Conservation (phyloP, 2,113 vertebrate species). For the Laticauda colubrina region DNA sequence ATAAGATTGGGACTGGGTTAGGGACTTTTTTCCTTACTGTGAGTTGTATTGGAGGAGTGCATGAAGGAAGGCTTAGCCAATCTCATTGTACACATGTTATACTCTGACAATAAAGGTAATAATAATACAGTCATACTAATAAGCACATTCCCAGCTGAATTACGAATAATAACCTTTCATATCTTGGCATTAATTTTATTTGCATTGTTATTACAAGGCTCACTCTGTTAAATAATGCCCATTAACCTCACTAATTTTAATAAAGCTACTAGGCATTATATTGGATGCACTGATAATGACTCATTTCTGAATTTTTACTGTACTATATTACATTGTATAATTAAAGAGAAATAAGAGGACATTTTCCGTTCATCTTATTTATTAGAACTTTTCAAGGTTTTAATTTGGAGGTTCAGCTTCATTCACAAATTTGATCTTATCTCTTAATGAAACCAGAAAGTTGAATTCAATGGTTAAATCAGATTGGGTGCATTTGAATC, state of each 20-base stretch:
- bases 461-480: background rate
- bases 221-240: background rate
- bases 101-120: too few species aligned
- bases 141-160: background rate
- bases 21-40: too few species aligned
- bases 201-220: background rate
- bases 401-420: background rate
- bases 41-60: too few species aligned
- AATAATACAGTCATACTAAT: background rate
- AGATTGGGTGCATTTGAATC: background rate
- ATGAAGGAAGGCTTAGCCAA: too few species aligned
- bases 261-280: background rate
- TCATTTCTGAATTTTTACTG: background rate
- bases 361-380: background rate
- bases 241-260: background rate
- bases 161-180: background rate
- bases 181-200: background rate
- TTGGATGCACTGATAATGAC: background rate
- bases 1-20: too few species aligned
- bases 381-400: background rate
- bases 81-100: too few species aligned
- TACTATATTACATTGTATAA: background rate
- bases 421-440: background rate
- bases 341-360: background rate
- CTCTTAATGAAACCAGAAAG: background rate